phyloP scores from a whole-genome alignment of 2,888 invertebrate species.

The Gerris lacustris region DNA sequence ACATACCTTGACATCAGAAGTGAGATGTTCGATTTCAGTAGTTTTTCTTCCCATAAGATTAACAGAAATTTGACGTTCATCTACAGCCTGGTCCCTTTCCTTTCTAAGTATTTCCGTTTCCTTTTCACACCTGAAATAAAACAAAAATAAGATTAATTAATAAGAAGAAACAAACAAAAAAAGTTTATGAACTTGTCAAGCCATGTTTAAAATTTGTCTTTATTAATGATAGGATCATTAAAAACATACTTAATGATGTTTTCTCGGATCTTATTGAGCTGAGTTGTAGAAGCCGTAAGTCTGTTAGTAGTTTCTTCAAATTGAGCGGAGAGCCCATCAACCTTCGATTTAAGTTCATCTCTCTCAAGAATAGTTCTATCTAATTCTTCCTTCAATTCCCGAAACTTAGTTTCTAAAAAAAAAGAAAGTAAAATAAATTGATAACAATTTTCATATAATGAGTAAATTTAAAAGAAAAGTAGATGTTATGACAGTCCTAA shows the following conservation, averaged over 20 bases:
- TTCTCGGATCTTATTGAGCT: conserved; percentile 43
- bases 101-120: conserved; percentile 39
- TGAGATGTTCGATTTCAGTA: conserved; percentile 58
- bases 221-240: not conserved
- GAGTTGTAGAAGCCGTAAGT: conserved; percentile 44
- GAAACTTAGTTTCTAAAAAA: conserved; percentile 24
- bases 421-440: not conserved
- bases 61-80: conserved; percentile 62
- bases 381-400: conserved; percentile 23
- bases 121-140: conserved; percentile 16
- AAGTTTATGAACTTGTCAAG: not conserved
- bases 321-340: conserved; percentile 22
- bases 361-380: conserved; percentile 22
- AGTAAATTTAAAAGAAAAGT: too few relatives aligned
- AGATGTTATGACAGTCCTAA: too few relatives aligned
- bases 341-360: conserved; percentile 24
- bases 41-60: conserved; percentile 59
- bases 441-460: too few relatives aligned
- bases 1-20: conserved; percentile 47
- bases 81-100: conserved; percentile 55
- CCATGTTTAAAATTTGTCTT: not conserved
- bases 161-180: not conserved
- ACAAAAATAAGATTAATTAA: not conserved
- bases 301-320: conserved; percentile 28
- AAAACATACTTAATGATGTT: not conserved